phyloP scores from a whole-genome alignment of 1,140 invertebrate genomes.

The Oryzaephilus surinamensis region DNA sequence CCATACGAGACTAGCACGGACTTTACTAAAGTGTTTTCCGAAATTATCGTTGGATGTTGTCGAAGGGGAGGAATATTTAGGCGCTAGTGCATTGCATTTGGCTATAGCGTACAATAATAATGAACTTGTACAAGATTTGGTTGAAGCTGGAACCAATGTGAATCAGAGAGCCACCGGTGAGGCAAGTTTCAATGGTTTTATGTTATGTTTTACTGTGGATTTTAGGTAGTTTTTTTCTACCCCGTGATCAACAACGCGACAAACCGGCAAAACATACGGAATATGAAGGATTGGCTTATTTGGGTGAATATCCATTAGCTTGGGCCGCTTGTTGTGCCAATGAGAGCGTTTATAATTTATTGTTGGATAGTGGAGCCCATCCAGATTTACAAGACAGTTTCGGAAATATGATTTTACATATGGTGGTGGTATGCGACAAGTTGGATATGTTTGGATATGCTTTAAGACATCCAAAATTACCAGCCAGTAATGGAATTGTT shows the following conservation, averaged over 20 bases:
- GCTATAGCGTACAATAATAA: constrained; percentile 95
- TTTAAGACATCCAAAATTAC: constrained; percentile 82
- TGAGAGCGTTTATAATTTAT: constrained; percentile 93
- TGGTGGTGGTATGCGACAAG: constrained; percentile 96
- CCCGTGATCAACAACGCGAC: constrained; percentile 75
- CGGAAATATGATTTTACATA: constrained; percentile 95
- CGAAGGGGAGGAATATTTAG: constrained; percentile 94
- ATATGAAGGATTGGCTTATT: constrained; percentile 90
- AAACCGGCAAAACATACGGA: constrained; percentile 70
- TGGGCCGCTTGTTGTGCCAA: constrained; percentile 96
- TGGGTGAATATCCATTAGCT: constrained; percentile 90
- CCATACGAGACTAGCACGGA: constrained; percentile 75
- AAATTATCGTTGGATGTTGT: constrained; percentile 87
- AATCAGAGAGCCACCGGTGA: constrained; percentile 81
- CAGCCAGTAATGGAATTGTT: constrained; percentile 79
- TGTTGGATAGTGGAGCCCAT: constrained; percentile 83
- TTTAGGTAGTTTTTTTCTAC: constrained; percentile 78
- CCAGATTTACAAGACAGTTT: constrained; percentile 86
- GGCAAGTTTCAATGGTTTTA: background rate
- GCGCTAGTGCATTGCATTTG: constrained; percentile 87
- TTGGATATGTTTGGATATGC: constrained; percentile 98
- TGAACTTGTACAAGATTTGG: constrained; percentile 85
- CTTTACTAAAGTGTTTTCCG: constrained; percentile 84
- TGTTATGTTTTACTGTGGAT: constrained; percentile 2
- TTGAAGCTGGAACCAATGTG: constrained; percentile 83